Conservation (phyloP, 2,113 vertebrate genomes). For the Morone chrysops region DNA sequence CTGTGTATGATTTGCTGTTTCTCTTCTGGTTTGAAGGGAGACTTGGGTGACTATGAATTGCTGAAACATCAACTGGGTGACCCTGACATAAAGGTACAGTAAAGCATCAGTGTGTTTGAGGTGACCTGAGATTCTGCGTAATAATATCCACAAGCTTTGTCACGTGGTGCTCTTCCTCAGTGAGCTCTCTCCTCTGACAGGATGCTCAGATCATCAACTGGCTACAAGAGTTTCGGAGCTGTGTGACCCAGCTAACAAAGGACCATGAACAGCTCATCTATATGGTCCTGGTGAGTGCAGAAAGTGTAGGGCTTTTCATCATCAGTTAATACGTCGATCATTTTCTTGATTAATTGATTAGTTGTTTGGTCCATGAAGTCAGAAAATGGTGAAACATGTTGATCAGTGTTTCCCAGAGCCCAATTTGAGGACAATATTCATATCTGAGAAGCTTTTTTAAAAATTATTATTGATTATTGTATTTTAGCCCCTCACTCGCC, state of each 20-base stretch:
- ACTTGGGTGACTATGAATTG: slow-evolving; percentile 90
- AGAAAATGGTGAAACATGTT: no score
- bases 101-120: not conserved
- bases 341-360: no score
- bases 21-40: slow-evolving; percentile 83
- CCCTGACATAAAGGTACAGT: slow-evolving; percentile 94
- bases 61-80: slow-evolving; percentile 93
- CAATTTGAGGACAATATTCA: no score
- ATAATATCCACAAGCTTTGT: not conserved
- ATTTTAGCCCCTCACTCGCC: no score
- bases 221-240: slow-evolving; percentile 92
- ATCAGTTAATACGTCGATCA: no score
- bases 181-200: slow-evolving; percentile 74
- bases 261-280: slow-evolving; percentile 93
- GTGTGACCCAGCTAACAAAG: slow-evolving; percentile 89
- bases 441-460: no score
- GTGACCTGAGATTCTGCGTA: not conserved
- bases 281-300: slow-evolving; percentile 88
- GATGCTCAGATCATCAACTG: slow-evolving; percentile 96
- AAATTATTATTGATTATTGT: no score
- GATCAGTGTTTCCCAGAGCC: no score
- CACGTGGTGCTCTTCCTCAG: not conserved
- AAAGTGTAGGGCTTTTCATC: no score
- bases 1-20: no score
- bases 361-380: no score